These are phyloP conservation scores for Notarius lentiginosus DNA, from an alignment of 2,113 vertebrate species.

Conservation along the genomic window DNA sequence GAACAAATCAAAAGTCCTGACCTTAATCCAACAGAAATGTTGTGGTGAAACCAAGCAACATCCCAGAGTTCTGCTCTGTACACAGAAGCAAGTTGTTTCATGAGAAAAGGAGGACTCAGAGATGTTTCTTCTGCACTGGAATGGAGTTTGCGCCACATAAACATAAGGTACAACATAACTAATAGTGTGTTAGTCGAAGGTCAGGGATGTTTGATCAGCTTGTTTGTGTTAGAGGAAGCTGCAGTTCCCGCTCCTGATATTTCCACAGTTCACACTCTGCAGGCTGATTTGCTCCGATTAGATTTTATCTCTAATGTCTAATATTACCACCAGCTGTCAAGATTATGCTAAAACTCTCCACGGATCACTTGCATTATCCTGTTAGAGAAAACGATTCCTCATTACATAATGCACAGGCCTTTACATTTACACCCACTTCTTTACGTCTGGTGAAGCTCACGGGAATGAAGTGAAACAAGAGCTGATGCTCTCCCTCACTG, in stretches of 20 bases:
- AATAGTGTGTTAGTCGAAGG: no score
- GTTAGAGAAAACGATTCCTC: neutral
- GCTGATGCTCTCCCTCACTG: neutral
- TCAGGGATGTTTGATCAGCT: neutral
- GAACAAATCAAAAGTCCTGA: no score
- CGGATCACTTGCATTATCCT: neutral
- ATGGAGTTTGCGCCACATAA: no score
- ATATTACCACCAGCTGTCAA: neutral
- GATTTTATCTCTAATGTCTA: neutral
- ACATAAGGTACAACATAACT: no score
- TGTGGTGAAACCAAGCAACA: no score
- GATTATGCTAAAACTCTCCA: neutral
- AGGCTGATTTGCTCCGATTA: neutral
- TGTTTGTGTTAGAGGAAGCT: neutral
- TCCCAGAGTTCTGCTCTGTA: no score
- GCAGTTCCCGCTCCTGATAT: no score
- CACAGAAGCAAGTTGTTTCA: no score
- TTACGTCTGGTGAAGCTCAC: neutral
- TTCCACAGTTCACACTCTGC: no score
- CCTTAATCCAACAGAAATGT: no score
- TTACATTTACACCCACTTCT: constrained; percentile 7
- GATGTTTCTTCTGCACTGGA: no score
- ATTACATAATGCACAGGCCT: neutral
- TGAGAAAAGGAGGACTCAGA: no score
- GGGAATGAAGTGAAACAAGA: constrained; percentile 8